Evolutionary conservation across 2,888 invertebrate genomes (phyloP).

Genomic region (Drosophila kambysellisi): DNA sequence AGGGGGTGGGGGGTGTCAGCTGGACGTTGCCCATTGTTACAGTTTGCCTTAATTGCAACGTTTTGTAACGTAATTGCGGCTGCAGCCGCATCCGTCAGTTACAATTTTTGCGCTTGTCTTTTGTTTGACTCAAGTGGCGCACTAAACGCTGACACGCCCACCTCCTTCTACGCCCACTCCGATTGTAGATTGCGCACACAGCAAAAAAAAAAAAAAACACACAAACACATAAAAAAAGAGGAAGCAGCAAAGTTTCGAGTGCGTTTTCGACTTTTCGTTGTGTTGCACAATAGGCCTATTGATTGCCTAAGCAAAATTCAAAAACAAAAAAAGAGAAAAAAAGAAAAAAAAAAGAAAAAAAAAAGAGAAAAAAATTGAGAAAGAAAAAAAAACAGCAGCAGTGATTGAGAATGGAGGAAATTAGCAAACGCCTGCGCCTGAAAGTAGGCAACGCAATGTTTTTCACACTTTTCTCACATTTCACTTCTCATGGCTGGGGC

Average conservation of each 20-base stretch:
- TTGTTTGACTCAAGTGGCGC: slow-evolving; percentile 74
- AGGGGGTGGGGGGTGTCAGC: background rate
- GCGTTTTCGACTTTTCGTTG: slow-evolving; percentile 46
- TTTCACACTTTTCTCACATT: slow-evolving; percentile 29
- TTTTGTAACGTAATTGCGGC: slow-evolving; percentile 77
- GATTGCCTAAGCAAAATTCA: slow-evolving; percentile 54
- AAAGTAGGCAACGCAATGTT: slow-evolving; percentile 67
- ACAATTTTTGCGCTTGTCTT: slow-evolving; percentile 58
- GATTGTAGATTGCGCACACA: slow-evolving; percentile 81
- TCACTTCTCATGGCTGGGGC: slow-evolving; percentile 26
- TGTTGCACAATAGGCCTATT: slow-evolving; percentile 65
- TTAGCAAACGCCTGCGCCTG: slow-evolving; percentile 46
- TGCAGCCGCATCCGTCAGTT: slow-evolving; percentile 66
- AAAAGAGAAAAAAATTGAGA: too few species aligned
- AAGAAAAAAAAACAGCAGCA: background rate
- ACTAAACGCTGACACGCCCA: slow-evolving; percentile 56
- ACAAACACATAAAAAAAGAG: background rate
- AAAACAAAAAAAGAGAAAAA: slow-evolving; percentile 39
- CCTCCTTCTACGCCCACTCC: slow-evolving; percentile 5
- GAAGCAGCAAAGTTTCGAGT: slow-evolving; percentile 56
- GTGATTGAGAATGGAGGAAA: background rate
- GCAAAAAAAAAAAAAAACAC: slow-evolving; percentile 2
- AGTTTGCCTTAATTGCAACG: slow-evolving; percentile 81
- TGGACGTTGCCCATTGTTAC: slow-evolving; percentile 61
- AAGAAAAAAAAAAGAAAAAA: slow-evolving; percentile 21